phyloP scores from a whole-genome alignment of 2,113 vertebrate species.

The Desmodus rotundus region DNA sequence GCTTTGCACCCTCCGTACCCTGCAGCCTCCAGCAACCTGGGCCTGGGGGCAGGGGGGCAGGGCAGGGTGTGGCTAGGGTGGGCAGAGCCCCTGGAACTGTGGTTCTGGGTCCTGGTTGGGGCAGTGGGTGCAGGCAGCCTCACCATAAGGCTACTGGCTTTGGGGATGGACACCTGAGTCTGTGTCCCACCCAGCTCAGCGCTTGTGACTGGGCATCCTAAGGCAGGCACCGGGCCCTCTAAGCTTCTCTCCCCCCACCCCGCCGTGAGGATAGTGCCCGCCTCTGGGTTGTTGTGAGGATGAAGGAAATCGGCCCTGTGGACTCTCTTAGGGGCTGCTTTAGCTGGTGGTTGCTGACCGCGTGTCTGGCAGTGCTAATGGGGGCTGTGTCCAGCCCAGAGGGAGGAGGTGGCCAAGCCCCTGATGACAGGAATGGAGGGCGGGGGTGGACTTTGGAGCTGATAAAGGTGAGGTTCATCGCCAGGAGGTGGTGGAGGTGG shows the following conservation, averaged over 20 bases:
- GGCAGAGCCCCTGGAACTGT: neutral
- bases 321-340: neutral
- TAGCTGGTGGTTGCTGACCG: neutral
- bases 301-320: neutral
- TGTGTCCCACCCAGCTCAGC: neutral
- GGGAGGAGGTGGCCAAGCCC: neutral
- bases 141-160: neutral
- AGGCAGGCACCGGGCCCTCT: neutral
- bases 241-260: neutral
- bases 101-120: neutral
- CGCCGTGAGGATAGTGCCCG: neutral
- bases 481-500: neutral
- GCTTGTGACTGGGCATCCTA: neutral
- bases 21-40: neutral
- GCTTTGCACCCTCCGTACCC: neutral
- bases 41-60: neutral
- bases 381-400: neutral
- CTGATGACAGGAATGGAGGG: neutral
- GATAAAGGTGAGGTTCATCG: neutral
- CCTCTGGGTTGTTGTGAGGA: neutral
- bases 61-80: neutral
- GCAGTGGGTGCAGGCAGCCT: neutral
- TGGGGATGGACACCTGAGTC: neutral
- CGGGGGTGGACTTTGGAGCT: neutral
- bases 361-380: neutral